Base-by-base conservation (phyloP, 2,888 invertebrate genomes). In the Ypsolopha sequella region DNA sequence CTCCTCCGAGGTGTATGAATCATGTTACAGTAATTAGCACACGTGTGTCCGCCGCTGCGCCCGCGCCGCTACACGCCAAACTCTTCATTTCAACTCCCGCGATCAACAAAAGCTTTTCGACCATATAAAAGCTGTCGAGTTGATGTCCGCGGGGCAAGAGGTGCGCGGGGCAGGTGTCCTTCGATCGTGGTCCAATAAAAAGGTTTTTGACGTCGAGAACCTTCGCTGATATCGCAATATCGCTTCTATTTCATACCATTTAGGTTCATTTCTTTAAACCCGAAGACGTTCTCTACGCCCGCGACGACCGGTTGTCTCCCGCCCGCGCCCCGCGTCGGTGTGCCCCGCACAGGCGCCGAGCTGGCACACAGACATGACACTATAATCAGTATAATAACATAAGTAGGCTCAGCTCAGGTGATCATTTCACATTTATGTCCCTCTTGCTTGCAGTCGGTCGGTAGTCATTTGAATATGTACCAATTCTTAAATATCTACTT, bases 101-200 rank as follows among this genome's bases (percentile, higher is more conserved):
- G 56, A 53, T 52, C 57, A 56, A 58, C 54, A 55, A 59, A 60
- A 62, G 58, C 56, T 54, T 56, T 58, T 11, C 54, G 60, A 60
- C 57, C 57, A 58, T 59, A 51, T 52, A 53, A 52, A 47, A 52
- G 52, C 35, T 44, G 4, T 24, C 24, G 24, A 24, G 24, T 2
- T 4, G 24, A 24, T 4, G 24, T 24, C 24, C 24, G 24, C 24
- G 44, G 48, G 52, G 24, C 13, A 7, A 41, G 49, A 54, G 57
- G 54, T 50, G 52, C 48, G 57, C 52, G 53, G 52, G 52, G 53
- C 51, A 53, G 58, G 58, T 65, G 72, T 68, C 68, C 72, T 76
- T 68, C 69, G 66, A 57, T 61, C 58, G 63, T 54, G 60, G 55
- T 60, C 62, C 64, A 69, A 72, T 76, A 72, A 73, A 70, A 76